These are phyloP conservation scores for Manis javanica DNA, from an alignment of 2,797 vertebrate genomes.

Conservation along the genomic window DNA sequence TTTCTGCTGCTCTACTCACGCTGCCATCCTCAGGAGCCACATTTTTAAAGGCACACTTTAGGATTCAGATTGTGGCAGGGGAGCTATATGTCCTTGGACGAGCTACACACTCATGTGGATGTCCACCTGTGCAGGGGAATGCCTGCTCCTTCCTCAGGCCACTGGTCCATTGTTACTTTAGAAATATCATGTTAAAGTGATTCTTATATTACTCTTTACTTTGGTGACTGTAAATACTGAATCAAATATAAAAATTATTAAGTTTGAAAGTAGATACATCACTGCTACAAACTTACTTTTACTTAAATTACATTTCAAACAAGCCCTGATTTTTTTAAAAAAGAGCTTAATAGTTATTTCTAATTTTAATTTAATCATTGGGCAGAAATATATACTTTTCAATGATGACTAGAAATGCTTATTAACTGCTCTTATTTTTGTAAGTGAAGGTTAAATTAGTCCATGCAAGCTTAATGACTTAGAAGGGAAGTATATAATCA, in stretches of 20 bases:
- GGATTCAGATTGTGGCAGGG: not conserved
- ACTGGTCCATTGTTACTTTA: rapidly evolving
- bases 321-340: not conserved
- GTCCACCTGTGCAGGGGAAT: rapidly evolving
- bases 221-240: not conserved
- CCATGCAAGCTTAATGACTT: not conserved
- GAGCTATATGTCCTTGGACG: not conserved
- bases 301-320: not conserved
- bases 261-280: not conserved
- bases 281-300: not conserved
- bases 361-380: not conserved
- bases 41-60: too few species aligned
- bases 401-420: not conserved
- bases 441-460: not conserved
- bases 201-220: not conserved
- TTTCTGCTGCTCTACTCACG: too few species aligned
- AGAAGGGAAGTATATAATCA: not conserved
- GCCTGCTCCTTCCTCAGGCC: not conserved
- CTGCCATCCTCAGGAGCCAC: too few species aligned
- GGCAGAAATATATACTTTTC: not conserved
- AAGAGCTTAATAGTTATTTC: not conserved
- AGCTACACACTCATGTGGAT: too few species aligned
- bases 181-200: not conserved
- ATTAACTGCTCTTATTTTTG: not conserved
- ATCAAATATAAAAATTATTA: not conserved